Conservation (phyloP, 2,888 invertebrate species). For the Lottia gigantea region DNA sequence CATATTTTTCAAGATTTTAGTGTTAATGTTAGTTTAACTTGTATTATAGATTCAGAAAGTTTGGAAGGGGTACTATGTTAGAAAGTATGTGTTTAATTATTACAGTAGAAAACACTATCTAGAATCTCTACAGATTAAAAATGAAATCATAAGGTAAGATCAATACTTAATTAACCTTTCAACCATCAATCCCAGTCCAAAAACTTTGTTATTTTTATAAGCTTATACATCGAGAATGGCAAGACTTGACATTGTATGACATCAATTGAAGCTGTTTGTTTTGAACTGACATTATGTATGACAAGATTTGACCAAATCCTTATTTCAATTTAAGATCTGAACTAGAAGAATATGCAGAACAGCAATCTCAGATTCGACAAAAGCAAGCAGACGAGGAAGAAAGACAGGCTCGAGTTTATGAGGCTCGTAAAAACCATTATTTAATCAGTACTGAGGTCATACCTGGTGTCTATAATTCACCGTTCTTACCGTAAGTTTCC, state of each 20-base stretch:
- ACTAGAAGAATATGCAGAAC: constrained; percentile 61
- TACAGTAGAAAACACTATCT: constrained; percentile 65
- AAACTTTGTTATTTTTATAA: too few relatives aligned
- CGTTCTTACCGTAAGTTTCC: constrained; percentile 58
- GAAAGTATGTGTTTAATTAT: constrained; percentile 67
- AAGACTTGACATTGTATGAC: too few relatives aligned
- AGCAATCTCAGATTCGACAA: constrained; percentile 49
- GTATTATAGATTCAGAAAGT: constrained; percentile 63
- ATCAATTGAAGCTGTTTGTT: neutral
- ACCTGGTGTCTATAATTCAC: constrained; percentile 67
- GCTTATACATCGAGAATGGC: too few relatives aligned
- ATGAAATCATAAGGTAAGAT: constrained; percentile 62
- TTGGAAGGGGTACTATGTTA: constrained; percentile 67
- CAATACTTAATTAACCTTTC: neutral
- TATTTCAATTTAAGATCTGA: constrained; percentile 44
- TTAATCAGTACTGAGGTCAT: constrained; percentile 64
- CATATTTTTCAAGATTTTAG: too few relatives aligned
- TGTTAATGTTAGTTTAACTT: neutral
- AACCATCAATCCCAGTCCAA: too few relatives aligned
- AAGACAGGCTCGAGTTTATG: constrained; percentile 41
- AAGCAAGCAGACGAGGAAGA: constrained; percentile 49
- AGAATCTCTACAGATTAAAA: constrained; percentile 61
- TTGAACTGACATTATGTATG: too few relatives aligned
- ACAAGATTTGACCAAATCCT: too few relatives aligned
- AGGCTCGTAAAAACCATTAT: constrained; percentile 61